phyloP scores from a whole-genome alignment of 1,140 invertebrate species.

The Ridgeia piscesae region DNA sequence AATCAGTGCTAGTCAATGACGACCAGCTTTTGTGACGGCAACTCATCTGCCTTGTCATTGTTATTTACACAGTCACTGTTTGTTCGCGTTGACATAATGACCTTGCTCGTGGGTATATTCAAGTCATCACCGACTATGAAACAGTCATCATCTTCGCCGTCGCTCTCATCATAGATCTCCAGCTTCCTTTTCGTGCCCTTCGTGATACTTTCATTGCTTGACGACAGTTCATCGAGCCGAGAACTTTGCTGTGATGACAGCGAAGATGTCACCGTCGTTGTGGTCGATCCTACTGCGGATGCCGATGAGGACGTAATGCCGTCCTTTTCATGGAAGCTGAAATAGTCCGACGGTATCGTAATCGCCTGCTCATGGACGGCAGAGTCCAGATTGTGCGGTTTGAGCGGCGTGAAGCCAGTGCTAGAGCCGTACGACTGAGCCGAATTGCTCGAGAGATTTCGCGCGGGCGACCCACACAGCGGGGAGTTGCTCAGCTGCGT shows the following conservation, averaged over 20 bases:
- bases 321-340: constrained; percentile 10
- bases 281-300: not conserved
- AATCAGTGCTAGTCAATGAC: not conserved
- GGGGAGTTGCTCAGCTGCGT: not conserved
- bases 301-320: not conserved
- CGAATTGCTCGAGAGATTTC: constrained; percentile 20
- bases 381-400: not conserved
- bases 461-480: not conserved
- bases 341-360: not conserved
- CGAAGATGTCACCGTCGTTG: not conserved
- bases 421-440: not conserved
- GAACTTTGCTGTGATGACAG: not conserved
- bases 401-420: constrained; percentile 19
- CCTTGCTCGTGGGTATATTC: not conserved
- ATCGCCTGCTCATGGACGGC: not conserved
- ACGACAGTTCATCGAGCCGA: not conserved
- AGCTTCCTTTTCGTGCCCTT: constrained; percentile 3
- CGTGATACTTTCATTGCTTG: not conserved
- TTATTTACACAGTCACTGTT: not conserved
- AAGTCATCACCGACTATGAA: not conserved
- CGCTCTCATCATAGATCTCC: constrained; percentile 3
- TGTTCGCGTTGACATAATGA: not conserved
- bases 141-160: not conserved
- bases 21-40: not conserved
- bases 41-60: not conserved